Base-by-base conservation (phyloP, 2,113 vertebrate species). In the Actenoides lindsayi region DNA sequence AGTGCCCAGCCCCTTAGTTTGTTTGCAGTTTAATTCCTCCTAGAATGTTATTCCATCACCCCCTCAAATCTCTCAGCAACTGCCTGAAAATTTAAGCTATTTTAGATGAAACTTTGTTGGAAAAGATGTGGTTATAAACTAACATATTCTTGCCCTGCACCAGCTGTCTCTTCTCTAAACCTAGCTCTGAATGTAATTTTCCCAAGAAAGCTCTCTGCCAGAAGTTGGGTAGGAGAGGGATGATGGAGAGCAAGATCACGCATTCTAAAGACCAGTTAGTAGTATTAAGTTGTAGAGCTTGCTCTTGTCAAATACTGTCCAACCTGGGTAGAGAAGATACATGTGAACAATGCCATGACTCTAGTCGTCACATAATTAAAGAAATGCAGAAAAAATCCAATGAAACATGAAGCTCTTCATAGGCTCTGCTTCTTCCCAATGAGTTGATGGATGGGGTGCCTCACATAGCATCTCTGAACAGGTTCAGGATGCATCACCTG, bases 131-230 rank as follows among this genome's bases (percentile, higher is more conserved):
- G 70, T 90, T 96, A 70, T 90, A 93, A 90, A 44, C 50, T 33
- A 85, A 92, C 63, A 42, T 79, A 53, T 89, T 41, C 79, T 68
- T 96, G 85, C 62, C 50, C 69, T 92, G 79, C 51, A 75, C 62
- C 85, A 94, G 76, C 86, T 97, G 83, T 90, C 65, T 88, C 68
- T 73, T 97, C 91, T 94, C 74, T 93, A 91, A 97, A 77, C 86
- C 94, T 81, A 39, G 33, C 54, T 85, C 39, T 76, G 94, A 96
- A 41, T 79, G 92, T 46, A 17, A 89, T 59, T 91, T 88, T 95
- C 97, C 95, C 78, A 93, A 96, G 83, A 96, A 93, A 97, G 59
- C 54, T 82, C 87, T 83, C 48, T 60, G 87, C 74, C 91, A 97
- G 79, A 65, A 82, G 21, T 37, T 56, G 16, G 56, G 68, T 4